Evolutionary conservation across 2,113 vertebrate species (phyloP).

Genomic region (Quiscalus mexicanus): DNA sequence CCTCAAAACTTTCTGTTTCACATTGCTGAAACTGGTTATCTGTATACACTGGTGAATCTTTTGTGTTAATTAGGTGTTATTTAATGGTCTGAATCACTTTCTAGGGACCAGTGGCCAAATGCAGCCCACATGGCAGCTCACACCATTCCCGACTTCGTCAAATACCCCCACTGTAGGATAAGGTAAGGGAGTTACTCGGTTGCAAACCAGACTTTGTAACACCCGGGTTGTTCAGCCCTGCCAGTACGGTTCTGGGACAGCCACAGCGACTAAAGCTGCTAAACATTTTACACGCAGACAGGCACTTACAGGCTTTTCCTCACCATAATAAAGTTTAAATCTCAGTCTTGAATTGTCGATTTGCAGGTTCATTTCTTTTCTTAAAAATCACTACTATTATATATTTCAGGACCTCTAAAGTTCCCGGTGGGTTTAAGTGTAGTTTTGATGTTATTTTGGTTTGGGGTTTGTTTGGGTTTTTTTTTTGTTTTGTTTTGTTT

Average conservation of each 20-base stretch:
- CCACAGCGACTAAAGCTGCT: neutral
- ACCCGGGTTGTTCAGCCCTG: fast-evolving
- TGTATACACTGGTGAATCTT: neutral
- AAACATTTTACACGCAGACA: neutral
- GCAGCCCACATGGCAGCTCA: neutral
- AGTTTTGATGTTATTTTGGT: neutral
- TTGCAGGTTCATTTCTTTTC: neutral
- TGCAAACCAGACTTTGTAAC: neutral
- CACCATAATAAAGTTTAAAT: neutral
- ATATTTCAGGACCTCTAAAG: neutral
- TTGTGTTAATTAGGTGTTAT: neutral
- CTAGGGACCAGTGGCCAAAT: neutral
- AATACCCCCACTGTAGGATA: fast-evolving
- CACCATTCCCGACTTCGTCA: neutral
- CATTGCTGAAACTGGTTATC: neutral
- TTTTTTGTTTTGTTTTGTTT: too few relatives aligned
- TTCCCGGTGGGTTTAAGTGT: neutral
- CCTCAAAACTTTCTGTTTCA: neutral
- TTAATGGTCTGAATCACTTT: neutral
- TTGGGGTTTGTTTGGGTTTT: too few relatives aligned
- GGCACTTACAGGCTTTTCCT: neutral
- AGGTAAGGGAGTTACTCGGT: fast-evolving
- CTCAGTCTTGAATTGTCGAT: neutral
- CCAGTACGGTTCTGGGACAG: neutral
- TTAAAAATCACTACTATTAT: neutral